phyloP scores from a whole-genome alignment of 2,888 invertebrate species.

The Philopedon plagiatum region DNA sequence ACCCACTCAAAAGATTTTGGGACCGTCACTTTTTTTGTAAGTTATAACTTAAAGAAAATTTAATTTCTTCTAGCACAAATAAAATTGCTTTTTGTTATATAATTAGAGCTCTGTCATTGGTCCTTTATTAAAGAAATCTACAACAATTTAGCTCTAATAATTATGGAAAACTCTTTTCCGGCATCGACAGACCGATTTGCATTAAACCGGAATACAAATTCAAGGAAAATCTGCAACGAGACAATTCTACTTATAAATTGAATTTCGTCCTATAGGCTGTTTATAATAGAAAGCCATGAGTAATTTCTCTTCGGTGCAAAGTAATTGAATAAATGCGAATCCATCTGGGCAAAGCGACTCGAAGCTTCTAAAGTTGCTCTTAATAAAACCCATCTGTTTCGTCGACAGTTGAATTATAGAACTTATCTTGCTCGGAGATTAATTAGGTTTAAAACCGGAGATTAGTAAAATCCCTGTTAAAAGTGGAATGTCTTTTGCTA shows the following conservation, averaged over 20 bases:
- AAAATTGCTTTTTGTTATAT: too few species aligned
- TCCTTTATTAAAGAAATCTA: too few species aligned
- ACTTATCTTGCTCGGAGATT: constrained; percentile 45
- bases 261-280: constrained; percentile 3
- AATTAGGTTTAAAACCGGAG: constrained; percentile 15
- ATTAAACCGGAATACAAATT: not conserved
- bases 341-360: not conserved
- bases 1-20: too few species aligned
- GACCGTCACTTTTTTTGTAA: too few species aligned
- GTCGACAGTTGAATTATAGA: constrained; percentile 51
- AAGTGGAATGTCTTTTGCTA: too few species aligned
- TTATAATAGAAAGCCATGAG: not conserved
- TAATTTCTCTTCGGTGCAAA: constrained; percentile 3
- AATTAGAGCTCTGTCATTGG: too few species aligned
- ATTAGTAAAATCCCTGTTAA: not conserved
- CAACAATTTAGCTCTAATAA: too few species aligned
- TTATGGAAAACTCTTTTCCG: not conserved
- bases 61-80: too few species aligned
- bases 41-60: too few species aligned
- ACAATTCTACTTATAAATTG: constrained; percentile 11
- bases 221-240: constrained; percentile 1
- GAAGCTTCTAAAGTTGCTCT: constrained; percentile 21
- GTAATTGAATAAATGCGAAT: constrained; percentile 24
- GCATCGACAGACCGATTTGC: not conserved
- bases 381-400: constrained; percentile 47